Conservation (phyloP, 2,113 vertebrate species). For the Perca schrenkii region DNA sequence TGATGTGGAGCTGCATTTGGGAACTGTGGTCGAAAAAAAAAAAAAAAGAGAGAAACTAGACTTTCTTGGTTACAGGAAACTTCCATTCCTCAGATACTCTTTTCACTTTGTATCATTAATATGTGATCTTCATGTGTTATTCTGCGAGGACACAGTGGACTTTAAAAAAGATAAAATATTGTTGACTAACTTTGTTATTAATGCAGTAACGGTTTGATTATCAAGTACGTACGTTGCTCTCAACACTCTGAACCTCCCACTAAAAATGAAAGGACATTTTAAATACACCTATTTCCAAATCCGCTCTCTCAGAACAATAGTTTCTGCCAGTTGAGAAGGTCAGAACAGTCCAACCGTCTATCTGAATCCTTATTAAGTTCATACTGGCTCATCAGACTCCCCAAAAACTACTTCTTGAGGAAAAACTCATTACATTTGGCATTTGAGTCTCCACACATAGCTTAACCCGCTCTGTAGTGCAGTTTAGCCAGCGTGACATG, state of each 20-base stretch:
- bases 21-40: slow-evolving; percentile 4
- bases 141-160: not conserved
- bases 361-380: slow-evolving; percentile 40
- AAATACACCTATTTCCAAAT: slow-evolving; percentile 7
- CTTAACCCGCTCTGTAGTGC: slow-evolving; percentile 39
- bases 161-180: too few relatives aligned
- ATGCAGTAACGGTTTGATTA: too few relatives aligned
- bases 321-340: slow-evolving; percentile 40
- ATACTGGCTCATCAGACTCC: slow-evolving; percentile 1
- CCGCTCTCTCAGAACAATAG: slow-evolving; percentile 43
- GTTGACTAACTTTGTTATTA: too few relatives aligned
- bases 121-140: not conserved
- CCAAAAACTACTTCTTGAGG: slow-evolving; percentile 7
- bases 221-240: too few relatives aligned
- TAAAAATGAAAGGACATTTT: too few relatives aligned
- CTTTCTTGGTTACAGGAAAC: slow-evolving; percentile 1
- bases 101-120: slow-evolving; percentile 8
- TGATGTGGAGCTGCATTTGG: not conserved
- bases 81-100: not conserved
- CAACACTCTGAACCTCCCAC: too few relatives aligned
- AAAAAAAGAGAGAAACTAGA: not conserved
- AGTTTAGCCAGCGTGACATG: slow-evolving; percentile 21
- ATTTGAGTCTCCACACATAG: slow-evolving; percentile 18
- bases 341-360: slow-evolving; percentile 36
- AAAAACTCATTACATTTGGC: slow-evolving; percentile 20